Base-by-base conservation (phyloP, 2,113 vertebrate genomes). In the Rhea pennata region DNA sequence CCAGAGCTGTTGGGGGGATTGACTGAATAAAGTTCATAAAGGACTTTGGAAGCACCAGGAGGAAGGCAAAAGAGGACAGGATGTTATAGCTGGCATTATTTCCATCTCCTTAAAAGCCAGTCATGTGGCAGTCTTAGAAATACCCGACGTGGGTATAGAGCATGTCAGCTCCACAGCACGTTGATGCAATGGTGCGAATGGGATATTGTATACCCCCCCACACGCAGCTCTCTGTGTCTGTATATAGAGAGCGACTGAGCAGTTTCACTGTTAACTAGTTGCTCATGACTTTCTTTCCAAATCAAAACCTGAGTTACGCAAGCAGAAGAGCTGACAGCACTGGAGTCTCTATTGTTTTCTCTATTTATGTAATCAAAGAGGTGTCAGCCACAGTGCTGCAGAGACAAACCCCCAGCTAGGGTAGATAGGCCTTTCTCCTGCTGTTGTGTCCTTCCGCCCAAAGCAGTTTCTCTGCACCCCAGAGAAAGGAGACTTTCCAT, bases 31-130 rank as follows among this genome's bases (percentile, higher is more conserved):
- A 3, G 1, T 56, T 83, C 56, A 50, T 15, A 22, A 75, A 92
- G 50, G 15, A 36, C 77, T 94, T 75, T 0, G 4, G 90, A 66
- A 95, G 61, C 91, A 74, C 78, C 64, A 26, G 84, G 71, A 92
- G 44, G 72, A 58, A 90, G 50, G 82, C 0, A 7, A 93, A 95
- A 86, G 93, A 97, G 95, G 83, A 93, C 90, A 92, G 71, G 84
- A 85, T 86, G 91, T 92, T 96, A 26, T 12, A 71, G 54, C 59
- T 77, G 53, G 27, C 73, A 91, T 72, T 90, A 64, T 94, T 70
- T 88, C 61, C 39, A 69, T 40, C 17, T 92, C 46, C 79, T 93
- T 11, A 91, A 69, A 87, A 95, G 90, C 61, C 67, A 59, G 87
- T 87, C 78, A 79, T 44, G 70, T 46, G 81, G 74, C 77, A 74